Base-by-base conservation (phyloP, 2,888 invertebrate genomes). In the Leptinotarsa peninsularis region DNA sequence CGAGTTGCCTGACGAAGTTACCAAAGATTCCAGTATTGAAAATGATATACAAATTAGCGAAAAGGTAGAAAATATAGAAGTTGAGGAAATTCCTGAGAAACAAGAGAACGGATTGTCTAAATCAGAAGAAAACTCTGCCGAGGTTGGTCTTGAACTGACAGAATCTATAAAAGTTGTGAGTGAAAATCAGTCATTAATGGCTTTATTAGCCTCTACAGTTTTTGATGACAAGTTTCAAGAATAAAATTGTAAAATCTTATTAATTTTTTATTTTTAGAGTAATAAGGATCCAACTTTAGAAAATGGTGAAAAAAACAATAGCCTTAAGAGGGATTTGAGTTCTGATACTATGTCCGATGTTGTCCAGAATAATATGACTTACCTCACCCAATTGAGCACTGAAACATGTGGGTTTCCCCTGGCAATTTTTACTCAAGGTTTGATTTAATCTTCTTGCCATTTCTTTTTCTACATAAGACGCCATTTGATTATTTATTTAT, bases 371-470 rank as follows among this genome's bases (percentile, higher is more conserved):
- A 93, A 91, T 84, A 89, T 94, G 84, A 91, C 91, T 0, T 89
- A 89, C 79, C 88, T 92, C 60, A 92, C 93, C 49, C 93, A 93
- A 82, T 89, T 94, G 74, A 92, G 92, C 85, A 91, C 92, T 72
- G 89, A 93, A 84, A 92, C 94, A 71, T 97, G 95, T 88, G 98
- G 98, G 15, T 93, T 98, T 82, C 99, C 98, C 0, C 89, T 98
- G 52, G 73, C 78, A 7, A 76, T 81, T 27, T 80, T 77, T 52
- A 77, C 79, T 23, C 79, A 80, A 77, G 80, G 77, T 77, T 17
- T 33, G 58, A 14, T 49, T 49, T 4, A 52, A 69, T 21, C 58
- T 58, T 23, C 13, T 23, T 23, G 13, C 4, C 4, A 13, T 21
- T 58, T 52, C 33, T 72, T 76, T 27, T 7, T 14, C 21, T 17